Evolutionary conservation across 2,888 invertebrate genomes (phyloP).

Genomic region (Lymantria monacha): DNA sequence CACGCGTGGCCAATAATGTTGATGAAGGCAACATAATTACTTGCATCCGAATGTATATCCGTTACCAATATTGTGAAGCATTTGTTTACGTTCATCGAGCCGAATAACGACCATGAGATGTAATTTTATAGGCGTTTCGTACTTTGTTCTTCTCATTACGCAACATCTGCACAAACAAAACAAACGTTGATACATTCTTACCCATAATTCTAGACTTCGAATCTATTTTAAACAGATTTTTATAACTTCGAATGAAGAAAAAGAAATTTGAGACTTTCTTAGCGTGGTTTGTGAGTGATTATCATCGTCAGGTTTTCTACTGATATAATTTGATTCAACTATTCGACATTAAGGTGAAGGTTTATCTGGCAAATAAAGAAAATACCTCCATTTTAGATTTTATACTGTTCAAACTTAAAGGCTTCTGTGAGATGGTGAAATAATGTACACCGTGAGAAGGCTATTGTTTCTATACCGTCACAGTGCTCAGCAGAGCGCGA

Average conservation of each 20-base stretch:
- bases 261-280: too few relatives aligned
- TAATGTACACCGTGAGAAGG: conserved; percentile 55
- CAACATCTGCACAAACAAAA: conserved; percentile 16
- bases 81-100: conserved; percentile 30
- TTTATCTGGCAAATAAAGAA: too few relatives aligned
- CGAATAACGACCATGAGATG: conserved; percentile 30
- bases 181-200: conserved; percentile 15
- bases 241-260: too few relatives aligned
- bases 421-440: conserved; percentile 45
- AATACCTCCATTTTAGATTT: background rate
- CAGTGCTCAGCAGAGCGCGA: conserved; percentile 59
- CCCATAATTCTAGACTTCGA: conserved; percentile 14
- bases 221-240: background rate
- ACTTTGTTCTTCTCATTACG: conserved; percentile 17
- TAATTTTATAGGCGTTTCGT: conserved; percentile 22
- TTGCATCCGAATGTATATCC: conserved; percentile 31
- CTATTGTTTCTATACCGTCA: conserved; percentile 63
- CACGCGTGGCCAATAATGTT: conserved; percentile 17
- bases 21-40: conserved; percentile 31
- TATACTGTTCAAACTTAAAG: conserved; percentile 18
- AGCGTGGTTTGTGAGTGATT: too few relatives aligned
- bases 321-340: too few relatives aligned
- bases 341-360: too few relatives aligned
- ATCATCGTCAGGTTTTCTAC: too few relatives aligned
- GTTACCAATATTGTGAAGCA: conserved; percentile 24